Conservation (phyloP, 53 echinoderm and acorn worm species). For the Zoroaster sp. region DNA sequence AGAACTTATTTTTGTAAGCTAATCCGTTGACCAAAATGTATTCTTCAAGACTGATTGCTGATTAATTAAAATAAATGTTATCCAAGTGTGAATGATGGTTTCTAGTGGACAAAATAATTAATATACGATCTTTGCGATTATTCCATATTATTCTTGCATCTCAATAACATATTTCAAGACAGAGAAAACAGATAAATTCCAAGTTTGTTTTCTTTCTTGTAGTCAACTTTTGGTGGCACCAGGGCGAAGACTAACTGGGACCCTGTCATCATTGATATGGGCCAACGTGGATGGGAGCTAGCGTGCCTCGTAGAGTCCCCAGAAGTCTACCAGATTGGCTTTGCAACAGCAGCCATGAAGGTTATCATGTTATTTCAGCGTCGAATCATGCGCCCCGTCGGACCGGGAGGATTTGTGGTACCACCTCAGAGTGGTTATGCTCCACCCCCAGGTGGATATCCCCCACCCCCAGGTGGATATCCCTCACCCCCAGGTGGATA, state of each 20-base stretch:
- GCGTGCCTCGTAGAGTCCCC: slow-evolving; percentile 81
- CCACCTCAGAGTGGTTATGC: neutral
- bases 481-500: neutral
- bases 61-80: too few relatives aligned
- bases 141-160: too few relatives aligned
- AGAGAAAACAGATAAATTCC: neutral
- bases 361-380: slow-evolving; percentile 89
- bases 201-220: neutral
- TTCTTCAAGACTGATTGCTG: too few relatives aligned
- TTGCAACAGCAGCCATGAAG: slow-evolving; percentile 47
- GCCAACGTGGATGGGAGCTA: slow-evolving; percentile 84
- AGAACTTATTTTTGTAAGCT: too few relatives aligned
- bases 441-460: neutral
- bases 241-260: slow-evolving; percentile 79
- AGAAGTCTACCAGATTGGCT: slow-evolving; percentile 40
- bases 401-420: neutral
- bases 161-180: too few relatives aligned
- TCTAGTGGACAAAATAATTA: too few relatives aligned
- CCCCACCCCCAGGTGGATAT: neutral
- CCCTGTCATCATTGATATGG: slow-evolving; percentile 75
- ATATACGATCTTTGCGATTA: too few relatives aligned
- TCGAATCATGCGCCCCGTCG: slow-evolving; percentile 30
- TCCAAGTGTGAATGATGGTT: too few relatives aligned
- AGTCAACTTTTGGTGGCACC: slow-evolving; percentile 59
- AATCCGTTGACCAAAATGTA: too few relatives aligned